A percentile compares a stretch with the other conserved stretches of the same genome.
Evolutionary conservation across 2,797 vertebrate genomes (phyloP).

Genomic region (Numenius phaeopus): DNA sequence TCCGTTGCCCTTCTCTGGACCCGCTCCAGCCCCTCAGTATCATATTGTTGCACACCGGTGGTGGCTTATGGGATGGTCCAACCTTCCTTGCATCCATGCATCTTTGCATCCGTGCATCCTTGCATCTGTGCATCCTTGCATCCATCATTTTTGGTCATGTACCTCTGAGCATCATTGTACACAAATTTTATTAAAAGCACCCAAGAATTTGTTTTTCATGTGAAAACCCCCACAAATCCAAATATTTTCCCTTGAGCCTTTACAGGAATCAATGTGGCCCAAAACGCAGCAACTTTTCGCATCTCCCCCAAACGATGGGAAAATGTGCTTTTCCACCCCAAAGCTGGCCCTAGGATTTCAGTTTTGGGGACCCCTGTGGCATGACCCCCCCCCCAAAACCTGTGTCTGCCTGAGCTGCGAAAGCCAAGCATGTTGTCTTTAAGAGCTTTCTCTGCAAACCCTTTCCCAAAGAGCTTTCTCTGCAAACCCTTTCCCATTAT

Average conservation of each 20-base stretch:
- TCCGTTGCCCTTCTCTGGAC: too few relatives aligned
- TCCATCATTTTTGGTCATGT: neutral
- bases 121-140: neutral
- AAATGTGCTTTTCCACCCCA: neutral
- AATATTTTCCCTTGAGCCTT: neutral
- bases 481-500: slow-evolving; percentile 5
- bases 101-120: neutral
- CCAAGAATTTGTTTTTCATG: accelerated
- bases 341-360: neutral
- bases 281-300: accelerated
- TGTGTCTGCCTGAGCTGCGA: neutral
- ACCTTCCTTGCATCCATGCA: neutral
- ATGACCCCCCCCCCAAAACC: neutral
- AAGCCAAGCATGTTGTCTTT: neutral
- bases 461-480: slow-evolving; percentile 18
- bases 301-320: accelerated
- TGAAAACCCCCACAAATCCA: neutral
- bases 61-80: slow-evolving; percentile 48
- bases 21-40: too few relatives aligned
- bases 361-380: neutral
- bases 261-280: accelerated
- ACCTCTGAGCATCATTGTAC: neutral
- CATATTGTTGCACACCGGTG: neutral
- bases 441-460: slow-evolving; percentile 39
- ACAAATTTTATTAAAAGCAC: neutral